Evolutionary conservation across 2,888 invertebrate genomes (phyloP).

Genomic region (Hedychridium roseum): DNA sequence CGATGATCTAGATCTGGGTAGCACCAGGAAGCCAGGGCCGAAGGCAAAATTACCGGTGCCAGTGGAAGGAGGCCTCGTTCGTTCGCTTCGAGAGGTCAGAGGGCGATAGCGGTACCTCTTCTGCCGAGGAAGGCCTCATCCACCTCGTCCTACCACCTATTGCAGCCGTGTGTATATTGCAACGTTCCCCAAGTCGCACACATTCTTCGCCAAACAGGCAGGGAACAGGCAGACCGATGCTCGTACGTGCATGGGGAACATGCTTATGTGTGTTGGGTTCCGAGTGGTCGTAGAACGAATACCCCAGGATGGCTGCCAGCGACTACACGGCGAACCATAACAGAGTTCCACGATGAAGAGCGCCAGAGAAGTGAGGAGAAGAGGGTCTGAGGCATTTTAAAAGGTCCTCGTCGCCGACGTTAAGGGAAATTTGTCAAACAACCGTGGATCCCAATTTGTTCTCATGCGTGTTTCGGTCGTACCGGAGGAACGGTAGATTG

Average conservation of each 20-base stretch:
- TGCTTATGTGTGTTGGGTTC: slow-evolving; percentile 15
- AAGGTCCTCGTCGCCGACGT: slow-evolving; percentile 46
- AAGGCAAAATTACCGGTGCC: slow-evolving; percentile 56
- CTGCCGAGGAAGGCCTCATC: slow-evolving; percentile 40
- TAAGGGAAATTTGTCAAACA: slow-evolving; percentile 52
- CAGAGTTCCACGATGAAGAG: slow-evolving; percentile 11
- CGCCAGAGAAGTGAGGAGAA: slow-evolving; percentile 14
- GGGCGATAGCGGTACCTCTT: slow-evolving; percentile 63
- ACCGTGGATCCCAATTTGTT: slow-evolving; percentile 46
- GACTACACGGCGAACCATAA: slow-evolving; percentile 22
- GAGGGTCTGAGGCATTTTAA: slow-evolving; percentile 31
- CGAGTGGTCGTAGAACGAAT: slow-evolving; percentile 42
- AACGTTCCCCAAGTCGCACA: slow-evolving; percentile 18
- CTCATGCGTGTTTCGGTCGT: slow-evolving; percentile 13
- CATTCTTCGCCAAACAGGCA: too few species aligned
- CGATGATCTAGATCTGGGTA: slow-evolving; percentile 55
- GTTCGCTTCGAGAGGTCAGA: slow-evolving; percentile 57
- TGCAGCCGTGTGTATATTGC: slow-evolving; percentile 25
- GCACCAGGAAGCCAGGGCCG: slow-evolving; percentile 54
- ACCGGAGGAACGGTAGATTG: too few species aligned
- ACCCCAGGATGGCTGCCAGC: slow-evolving; percentile 30
- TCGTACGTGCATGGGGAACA: slow-evolving; percentile 16
- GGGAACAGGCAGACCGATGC: slow-evolving; percentile 13
- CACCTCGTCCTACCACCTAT: slow-evolving; percentile 42
- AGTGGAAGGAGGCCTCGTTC: slow-evolving; percentile 53